These are phyloP conservation scores for Naja naja DNA, from an alignment of 2,113 vertebrate genomes.

Conservation along the genomic window DNA sequence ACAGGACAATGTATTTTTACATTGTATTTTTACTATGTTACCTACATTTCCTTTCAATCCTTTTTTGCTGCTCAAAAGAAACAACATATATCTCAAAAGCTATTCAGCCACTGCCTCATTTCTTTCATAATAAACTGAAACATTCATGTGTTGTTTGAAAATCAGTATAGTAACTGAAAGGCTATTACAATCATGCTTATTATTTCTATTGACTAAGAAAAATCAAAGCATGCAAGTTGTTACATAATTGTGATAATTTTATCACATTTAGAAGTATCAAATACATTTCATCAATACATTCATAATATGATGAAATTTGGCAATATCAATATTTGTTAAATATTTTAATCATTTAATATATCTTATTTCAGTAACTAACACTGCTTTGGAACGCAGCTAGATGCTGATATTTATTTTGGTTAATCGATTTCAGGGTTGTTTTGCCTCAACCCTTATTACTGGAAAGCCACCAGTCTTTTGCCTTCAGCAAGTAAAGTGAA, in stretches of 20 bases:
- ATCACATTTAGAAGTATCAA: background rate
- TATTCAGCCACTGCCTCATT: background rate
- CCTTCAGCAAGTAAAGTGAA: background rate
- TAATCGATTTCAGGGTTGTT: background rate
- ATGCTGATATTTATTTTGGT: background rate
- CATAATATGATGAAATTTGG: background rate
- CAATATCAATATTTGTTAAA: background rate
- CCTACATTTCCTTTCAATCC: background rate
- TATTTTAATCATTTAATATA: background rate
- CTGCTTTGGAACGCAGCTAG: background rate
- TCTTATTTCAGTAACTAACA: background rate
- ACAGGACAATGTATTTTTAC: background rate
- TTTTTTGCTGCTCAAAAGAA: background rate
- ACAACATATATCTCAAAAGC: background rate
- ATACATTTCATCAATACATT: background rate
- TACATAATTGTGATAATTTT: background rate
- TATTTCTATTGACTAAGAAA: background rate
- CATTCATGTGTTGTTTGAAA: background rate
- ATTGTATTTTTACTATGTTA: background rate
- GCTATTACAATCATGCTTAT: background rate
- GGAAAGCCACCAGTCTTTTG: background rate
- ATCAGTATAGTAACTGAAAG: background rate
- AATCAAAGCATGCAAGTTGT: background rate
- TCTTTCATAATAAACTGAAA: background rate
- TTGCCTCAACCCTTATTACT: background rate